phyloP scores from a whole-genome alignment of 2,888 invertebrate species.

The Ferdinandea cuprea region DNA sequence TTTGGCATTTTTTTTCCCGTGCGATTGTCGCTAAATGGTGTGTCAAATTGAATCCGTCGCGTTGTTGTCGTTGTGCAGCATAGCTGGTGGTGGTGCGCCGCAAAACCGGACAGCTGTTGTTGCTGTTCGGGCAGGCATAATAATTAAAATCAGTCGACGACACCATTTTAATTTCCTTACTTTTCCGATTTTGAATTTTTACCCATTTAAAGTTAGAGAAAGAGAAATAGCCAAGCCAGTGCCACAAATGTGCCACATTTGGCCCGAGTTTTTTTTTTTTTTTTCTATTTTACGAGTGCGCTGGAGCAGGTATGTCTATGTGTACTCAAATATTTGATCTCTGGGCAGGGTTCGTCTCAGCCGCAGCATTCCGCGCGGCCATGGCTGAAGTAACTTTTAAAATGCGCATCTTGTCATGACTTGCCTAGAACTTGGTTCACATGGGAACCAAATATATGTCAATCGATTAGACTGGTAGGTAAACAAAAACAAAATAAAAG shows the following conservation, averaged over 20 bases:
- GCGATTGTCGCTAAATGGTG: constrained; percentile 63
- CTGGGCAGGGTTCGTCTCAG: constrained; percentile 66
- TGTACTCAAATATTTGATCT: constrained; percentile 59
- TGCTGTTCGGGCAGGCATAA: constrained; percentile 6
- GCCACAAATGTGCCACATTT: constrained; percentile 62
- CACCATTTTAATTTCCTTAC: constrained; percentile 66
- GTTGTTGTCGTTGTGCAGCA: no score
- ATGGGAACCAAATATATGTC: constrained; percentile 61
- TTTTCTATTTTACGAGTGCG: background rate
- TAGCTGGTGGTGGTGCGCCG: no score
- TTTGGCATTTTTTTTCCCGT: constrained; percentile 68
- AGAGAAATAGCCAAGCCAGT: constrained; percentile 12
- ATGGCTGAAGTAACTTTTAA: no score
- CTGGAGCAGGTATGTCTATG: constrained; percentile 4
- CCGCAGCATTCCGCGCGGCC: background rate
- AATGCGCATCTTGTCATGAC: constrained; percentile 47
- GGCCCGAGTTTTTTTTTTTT: constrained; percentile 7
- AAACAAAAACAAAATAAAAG: constrained; percentile 43
- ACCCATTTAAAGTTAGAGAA: constrained; percentile 50
- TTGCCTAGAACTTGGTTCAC: constrained; percentile 38
- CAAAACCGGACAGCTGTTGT: constrained; percentile 50
- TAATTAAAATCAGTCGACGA: constrained; percentile 66
- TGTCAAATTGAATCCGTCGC: constrained; percentile 50
- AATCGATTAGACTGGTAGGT: constrained; percentile 59
- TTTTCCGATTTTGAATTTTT: constrained; percentile 52